Conservation (phyloP, 1,140 invertebrate genomes). For the Radopholus similis region DNA sequence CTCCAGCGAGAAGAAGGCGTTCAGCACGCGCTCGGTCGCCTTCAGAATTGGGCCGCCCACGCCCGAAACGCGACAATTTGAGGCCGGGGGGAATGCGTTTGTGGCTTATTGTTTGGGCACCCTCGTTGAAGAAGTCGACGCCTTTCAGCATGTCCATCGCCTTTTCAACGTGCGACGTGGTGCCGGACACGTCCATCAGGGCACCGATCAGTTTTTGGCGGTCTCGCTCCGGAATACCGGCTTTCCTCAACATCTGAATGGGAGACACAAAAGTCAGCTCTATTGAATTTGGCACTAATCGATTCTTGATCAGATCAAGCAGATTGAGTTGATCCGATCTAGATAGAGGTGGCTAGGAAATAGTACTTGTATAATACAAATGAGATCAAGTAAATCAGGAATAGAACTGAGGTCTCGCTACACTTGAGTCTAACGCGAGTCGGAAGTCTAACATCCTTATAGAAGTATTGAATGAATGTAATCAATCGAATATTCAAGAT, state of each 20-base stretch:
- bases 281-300: background rate
- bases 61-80: background rate
- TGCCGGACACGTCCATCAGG: slow-evolving; percentile 5
- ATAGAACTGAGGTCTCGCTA: too few species aligned
- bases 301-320: background rate
- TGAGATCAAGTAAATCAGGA: too few species aligned
- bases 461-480: too few species aligned
- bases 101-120: background rate
- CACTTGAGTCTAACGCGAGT: too few species aligned
- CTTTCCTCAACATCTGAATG: slow-evolving; percentile 10
- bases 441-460: too few species aligned
- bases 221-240: background rate
- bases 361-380: too few species aligned
- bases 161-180: slow-evolving; percentile 1
- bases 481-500: too few species aligned
- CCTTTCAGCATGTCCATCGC: background rate
- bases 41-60: slow-evolving; percentile 12
- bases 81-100: background rate
- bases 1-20: slow-evolving; percentile 5
- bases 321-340: background rate
- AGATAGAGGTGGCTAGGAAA: background rate
- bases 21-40: slow-evolving; percentile 1
- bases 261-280: background rate
- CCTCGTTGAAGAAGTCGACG: slow-evolving; percentile 12
- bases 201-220: slow-evolving; percentile 3